A percentile compares a stretch with the other conserved stretches of the same genome.
Evolutionary conservation across 2,797 vertebrate genomes (phyloP).

Genomic region (Mastacembelus armatus): DNA sequence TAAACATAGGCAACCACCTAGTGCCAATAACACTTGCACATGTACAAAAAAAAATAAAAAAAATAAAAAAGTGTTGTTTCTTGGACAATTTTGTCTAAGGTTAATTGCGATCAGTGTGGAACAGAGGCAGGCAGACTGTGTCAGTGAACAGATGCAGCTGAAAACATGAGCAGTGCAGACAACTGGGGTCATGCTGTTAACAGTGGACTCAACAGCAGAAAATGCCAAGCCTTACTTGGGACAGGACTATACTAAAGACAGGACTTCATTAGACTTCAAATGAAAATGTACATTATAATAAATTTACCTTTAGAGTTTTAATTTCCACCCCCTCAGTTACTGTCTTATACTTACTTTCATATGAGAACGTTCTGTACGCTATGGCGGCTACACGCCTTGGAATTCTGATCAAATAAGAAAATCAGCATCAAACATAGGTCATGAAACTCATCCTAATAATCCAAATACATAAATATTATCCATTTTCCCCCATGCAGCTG

Average conservation of each 20-base stretch:
- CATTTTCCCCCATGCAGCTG: too few relatives aligned
- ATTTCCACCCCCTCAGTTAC: not conserved
- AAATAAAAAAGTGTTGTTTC: constrained; percentile 9
- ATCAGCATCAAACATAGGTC: not conserved
- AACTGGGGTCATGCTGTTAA: not conserved
- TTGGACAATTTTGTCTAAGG: constrained; percentile 32
- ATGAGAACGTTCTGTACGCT: not conserved
- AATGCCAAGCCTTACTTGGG: not conserved
- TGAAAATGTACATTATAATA: not conserved
- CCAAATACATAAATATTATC: too few relatives aligned
- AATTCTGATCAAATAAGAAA: constrained; percentile 4
- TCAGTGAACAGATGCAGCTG: constrained; percentile 9
- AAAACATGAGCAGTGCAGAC: not conserved
- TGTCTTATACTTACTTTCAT: not conserved
- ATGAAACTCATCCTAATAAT: not conserved
- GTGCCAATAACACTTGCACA: too few relatives aligned
- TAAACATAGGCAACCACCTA: too few relatives aligned
- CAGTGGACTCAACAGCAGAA: not conserved
- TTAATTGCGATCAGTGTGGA: constrained; percentile 3
- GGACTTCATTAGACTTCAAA: not conserved
- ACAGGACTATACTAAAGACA: not conserved
- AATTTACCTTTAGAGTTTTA: not conserved
- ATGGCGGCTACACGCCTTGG: not conserved
- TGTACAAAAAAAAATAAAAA: not conserved
- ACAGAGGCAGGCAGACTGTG: constrained; percentile 24